Percentiles rank a stretch among this genome's conserved stretches.
These are phyloP conservation scores for Rhinopithecus roxellana DNA, from an alignment of 2,113 vertebrate genomes.

Conservation along the genomic window DNA sequence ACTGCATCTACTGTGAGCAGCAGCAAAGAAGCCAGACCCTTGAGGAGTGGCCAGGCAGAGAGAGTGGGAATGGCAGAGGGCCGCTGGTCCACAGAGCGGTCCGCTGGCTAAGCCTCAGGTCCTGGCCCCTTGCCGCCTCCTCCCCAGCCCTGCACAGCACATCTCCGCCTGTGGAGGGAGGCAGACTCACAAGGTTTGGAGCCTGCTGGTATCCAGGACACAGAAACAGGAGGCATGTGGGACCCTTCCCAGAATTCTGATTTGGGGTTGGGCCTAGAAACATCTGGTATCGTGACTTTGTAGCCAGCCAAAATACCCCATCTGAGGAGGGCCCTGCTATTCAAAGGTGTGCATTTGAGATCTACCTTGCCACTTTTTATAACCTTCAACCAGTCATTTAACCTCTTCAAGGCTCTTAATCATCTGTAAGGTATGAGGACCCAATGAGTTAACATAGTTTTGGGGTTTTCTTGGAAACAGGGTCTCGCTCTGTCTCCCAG, in stretches of 20 bases:
- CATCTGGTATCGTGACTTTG: neutral
- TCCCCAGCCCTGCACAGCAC: accelerated
- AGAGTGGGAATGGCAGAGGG: neutral
- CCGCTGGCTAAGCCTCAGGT: neutral
- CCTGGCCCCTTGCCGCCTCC: neutral
- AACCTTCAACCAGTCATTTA: neutral
- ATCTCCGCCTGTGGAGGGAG: accelerated
- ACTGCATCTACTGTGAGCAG: neutral
- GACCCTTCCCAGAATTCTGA: neutral
- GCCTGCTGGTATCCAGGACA: neutral
- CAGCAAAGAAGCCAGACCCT: neutral
- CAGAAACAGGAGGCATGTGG: neutral
- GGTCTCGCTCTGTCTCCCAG: too few relatives aligned
- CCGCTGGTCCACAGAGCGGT: neutral
- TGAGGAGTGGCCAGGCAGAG: neutral
- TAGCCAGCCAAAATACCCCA: neutral
- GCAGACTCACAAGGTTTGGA: neutral
- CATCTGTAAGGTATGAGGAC: neutral
- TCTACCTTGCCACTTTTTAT: neutral
- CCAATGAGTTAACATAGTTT: neutral
- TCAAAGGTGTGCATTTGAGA: neutral
- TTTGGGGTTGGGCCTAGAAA: neutral
- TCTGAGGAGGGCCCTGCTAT: neutral
- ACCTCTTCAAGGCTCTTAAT: neutral
- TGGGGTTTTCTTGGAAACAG: too few relatives aligned